Evolutionary conservation across 2,113 vertebrate species (phyloP).

Genomic region (Notarius quadriscutis): DNA sequence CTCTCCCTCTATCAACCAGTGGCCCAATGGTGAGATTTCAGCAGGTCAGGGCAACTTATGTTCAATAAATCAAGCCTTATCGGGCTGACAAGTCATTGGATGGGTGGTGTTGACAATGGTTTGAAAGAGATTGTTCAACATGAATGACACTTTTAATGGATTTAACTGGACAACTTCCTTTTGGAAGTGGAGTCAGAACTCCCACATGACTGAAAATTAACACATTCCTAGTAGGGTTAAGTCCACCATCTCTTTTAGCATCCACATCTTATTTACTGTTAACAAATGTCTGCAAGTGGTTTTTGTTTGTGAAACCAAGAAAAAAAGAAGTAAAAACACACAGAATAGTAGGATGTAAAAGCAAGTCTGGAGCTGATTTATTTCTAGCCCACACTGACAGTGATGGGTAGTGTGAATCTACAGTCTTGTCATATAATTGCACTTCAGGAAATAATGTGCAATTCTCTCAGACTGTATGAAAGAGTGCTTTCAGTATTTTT

Average conservation of each 20-base stretch:
- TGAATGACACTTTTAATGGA: conserved; percentile 1
- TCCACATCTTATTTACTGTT: background rate
- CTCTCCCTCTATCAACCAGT: conserved; percentile 45
- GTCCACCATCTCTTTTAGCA: background rate
- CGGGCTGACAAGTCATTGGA: conserved; percentile 36
- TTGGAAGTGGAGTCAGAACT: background rate
- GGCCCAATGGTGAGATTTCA: conserved; percentile 12
- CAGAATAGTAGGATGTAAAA: background rate
- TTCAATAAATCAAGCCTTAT: conserved; percentile 38
- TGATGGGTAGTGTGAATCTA: too few relatives aligned
- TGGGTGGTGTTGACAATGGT: conserved; percentile 7
- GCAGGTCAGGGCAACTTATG: conserved; percentile 1
- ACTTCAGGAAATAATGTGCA: background rate
- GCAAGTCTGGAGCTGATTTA: background rate
- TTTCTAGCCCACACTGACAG: background rate
- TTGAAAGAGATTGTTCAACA: conserved; percentile 19
- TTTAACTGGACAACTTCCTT: background rate
- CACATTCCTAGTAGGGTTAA: background rate
- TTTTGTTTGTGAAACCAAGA: background rate
- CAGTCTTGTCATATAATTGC: background rate
- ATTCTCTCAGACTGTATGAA: background rate
- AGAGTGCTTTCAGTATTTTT: background rate
- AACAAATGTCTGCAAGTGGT: background rate
- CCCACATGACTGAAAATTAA: background rate
- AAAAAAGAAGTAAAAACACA: background rate